Percentiles rank a stretch among this genome's conserved stretches.
phyloP scores from a whole-genome alignment of 2,797 vertebrate species.

The Rhadinocentrus ornatus region DNA sequence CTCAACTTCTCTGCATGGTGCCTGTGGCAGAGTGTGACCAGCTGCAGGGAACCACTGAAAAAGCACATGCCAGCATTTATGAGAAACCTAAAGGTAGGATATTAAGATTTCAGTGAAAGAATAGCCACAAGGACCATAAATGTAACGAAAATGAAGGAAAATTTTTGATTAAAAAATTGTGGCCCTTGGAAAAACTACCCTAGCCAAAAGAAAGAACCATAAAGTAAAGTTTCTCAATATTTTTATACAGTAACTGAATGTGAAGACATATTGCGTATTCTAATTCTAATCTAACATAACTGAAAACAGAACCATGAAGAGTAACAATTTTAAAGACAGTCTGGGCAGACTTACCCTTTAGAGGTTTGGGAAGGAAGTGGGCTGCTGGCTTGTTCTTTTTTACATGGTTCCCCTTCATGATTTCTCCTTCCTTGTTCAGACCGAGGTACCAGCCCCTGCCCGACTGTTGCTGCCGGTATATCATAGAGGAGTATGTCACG shows the following conservation, averaged over 20 bases:
- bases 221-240: background rate
- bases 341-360: slow-evolving; percentile 89
- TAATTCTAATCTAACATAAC: background rate
- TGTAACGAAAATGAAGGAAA: slow-evolving; percentile 7
- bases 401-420: slow-evolving; percentile 99
- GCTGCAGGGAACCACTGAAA: slow-evolving; percentile 24
- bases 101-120: slow-evolving; percentile 21
- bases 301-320: background rate
- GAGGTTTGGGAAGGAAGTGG: slow-evolving; percentile 98
- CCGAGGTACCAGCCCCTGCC: slow-evolving; percentile 99
- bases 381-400: slow-evolving; percentile 99
- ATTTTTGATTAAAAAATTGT: slow-evolving; percentile 25
- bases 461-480: slow-evolving; percentile 98
- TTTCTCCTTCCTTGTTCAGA: slow-evolving; percentile 99
- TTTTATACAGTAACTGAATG: background rate
- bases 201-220: background rate
- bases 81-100: slow-evolving; percentile 1
- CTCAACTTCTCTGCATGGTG: slow-evolving; percentile 27
- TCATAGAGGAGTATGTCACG: slow-evolving; percentile 99
- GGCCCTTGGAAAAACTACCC: background rate
- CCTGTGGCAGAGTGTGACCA: slow-evolving; percentile 46
- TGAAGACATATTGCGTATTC: background rate
- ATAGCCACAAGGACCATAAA: slow-evolving; percentile 4
- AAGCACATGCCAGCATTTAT: slow-evolving; percentile 18
- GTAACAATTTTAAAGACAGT: slow-evolving; percentile 9